Evolutionary conservation across 2,888 invertebrate genomes (phyloP).

Genomic region (Himalopsyche tibetana): DNA sequence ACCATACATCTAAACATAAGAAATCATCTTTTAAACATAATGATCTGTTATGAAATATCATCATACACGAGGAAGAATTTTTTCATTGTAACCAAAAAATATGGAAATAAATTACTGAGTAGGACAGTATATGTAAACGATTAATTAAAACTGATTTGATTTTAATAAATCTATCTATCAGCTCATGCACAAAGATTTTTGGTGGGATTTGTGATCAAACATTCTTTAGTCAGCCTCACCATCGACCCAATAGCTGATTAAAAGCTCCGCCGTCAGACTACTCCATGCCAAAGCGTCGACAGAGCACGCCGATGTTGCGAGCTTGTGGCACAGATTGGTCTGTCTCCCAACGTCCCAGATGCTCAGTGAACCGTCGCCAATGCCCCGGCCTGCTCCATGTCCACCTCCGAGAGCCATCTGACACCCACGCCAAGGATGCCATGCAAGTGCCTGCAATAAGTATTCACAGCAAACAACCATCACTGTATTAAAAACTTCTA

Average conservation of each 20-base stretch:
- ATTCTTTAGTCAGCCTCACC: slow-evolving; percentile 67
- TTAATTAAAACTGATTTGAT: too few species aligned
- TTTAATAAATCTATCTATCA: too few species aligned
- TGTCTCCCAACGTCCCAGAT: slow-evolving; percentile 71
- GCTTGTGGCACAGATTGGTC: slow-evolving; percentile 66
- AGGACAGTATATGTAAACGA: too few species aligned
- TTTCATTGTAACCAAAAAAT: too few species aligned
- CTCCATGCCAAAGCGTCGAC: slow-evolving; percentile 74
- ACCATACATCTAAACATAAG: slow-evolving; percentile 44
- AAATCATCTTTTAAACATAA: too few species aligned
- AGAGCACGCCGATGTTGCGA: slow-evolving; percentile 67
- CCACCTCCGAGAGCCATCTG: slow-evolving; percentile 72
- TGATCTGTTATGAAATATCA: too few species aligned
- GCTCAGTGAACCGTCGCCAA: slow-evolving; percentile 68
- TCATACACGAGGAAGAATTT: too few species aligned
- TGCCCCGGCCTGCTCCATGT: slow-evolving; percentile 68
- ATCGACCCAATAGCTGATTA: slow-evolving; percentile 72
- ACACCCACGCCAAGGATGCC: slow-evolving; percentile 76
- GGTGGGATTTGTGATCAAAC: not conserved
- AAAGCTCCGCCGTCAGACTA: slow-evolving; percentile 73
- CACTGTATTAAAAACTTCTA: not conserved
- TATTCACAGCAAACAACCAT: too few species aligned
- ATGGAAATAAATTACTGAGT: too few species aligned
- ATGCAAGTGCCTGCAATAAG: slow-evolving; percentile 70
- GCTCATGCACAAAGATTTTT: too few species aligned